Percentiles rank a stretch among this genome's conserved stretches.
phyloP scores from a whole-genome alignment of 2,797 vertebrate species.

The Bradypodion ventrale region DNA sequence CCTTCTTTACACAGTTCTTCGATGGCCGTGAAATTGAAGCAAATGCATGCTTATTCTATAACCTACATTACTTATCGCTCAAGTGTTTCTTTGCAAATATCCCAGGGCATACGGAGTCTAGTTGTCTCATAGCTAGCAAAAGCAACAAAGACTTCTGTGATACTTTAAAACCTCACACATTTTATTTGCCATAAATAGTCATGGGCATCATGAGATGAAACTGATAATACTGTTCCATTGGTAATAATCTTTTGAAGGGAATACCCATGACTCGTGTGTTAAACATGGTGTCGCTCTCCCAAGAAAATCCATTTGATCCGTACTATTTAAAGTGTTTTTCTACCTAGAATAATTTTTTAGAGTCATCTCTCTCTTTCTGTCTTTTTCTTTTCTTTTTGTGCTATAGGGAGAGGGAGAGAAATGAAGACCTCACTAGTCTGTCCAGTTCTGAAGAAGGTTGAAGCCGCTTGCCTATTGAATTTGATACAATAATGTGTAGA shows the following conservation, averaged over 20 bases:
- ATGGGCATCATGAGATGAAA: too few relatives aligned
- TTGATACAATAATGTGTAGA: conserved; percentile 98
- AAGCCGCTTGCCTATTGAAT: conserved; percentile 93
- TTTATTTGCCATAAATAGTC: too few relatives aligned
- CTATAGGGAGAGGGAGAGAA: conserved; percentile 60
- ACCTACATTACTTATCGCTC: conserved; percentile 39
- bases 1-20: conserved; percentile 24
- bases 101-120: too few relatives aligned
- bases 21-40: conserved; percentile 4
- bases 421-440: conserved; percentile 90
- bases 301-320: conserved; percentile 65
- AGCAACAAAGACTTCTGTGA: too few relatives aligned
- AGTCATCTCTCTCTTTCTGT: conserved; percentile 67
- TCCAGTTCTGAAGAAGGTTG: conserved; percentile 82
- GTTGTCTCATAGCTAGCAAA: too few relatives aligned
- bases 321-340: conserved; percentile 46
- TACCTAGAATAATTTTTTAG: conserved; percentile 46
- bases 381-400: conserved; percentile 58
- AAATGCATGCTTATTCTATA: background rate
- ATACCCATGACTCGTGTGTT: background rate
- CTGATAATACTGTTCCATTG: background rate
- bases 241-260: conserved; percentile 37
- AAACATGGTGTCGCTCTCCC: conserved; percentile 25
- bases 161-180: too few relatives aligned
- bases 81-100: background rate